Evolutionary conservation across 2,888 invertebrate genomes (phyloP).

Genomic region (Acanthacorydalis orientalis): DNA sequence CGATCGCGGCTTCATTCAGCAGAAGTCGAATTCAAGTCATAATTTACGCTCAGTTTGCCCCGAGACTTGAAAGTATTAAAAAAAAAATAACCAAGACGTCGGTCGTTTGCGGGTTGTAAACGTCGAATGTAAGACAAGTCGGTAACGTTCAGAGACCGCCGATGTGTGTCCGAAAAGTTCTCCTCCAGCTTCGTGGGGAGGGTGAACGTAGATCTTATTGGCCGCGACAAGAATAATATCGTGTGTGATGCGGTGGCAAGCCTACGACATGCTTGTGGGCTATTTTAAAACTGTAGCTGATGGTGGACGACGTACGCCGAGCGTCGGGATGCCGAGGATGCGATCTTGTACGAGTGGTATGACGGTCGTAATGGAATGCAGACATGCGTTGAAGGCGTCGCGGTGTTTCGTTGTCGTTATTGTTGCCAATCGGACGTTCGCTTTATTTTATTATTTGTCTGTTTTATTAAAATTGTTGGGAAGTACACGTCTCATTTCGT

Average conservation of each 20-base stretch:
- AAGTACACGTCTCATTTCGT: no score
- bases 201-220: background rate
- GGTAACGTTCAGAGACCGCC: background rate
- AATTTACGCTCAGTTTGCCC: conserved; percentile 29
- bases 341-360: no score
- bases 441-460: no score
- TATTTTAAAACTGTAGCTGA: no score
- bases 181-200: background rate
- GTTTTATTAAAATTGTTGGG: no score
- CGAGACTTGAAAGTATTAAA: conserved; percentile 30
- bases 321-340: no score
- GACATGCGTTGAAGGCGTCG: no score
- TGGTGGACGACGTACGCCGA: no score
- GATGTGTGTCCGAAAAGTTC: background rate
- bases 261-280: background rate
- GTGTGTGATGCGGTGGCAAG: background rate
- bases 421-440: no score
- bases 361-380: no score
- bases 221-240: background rate
- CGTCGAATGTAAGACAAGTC: conserved; percentile 50
- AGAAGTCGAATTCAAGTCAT: conserved; percentile 52
- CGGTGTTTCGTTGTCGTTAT: no score
- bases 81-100: conserved; percentile 62
- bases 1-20: conserved; percentile 40
- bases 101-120: conserved; percentile 85